phyloP scores from a whole-genome alignment of 2,797 vertebrate species.

The Parauchenoglanis punctatus region DNA sequence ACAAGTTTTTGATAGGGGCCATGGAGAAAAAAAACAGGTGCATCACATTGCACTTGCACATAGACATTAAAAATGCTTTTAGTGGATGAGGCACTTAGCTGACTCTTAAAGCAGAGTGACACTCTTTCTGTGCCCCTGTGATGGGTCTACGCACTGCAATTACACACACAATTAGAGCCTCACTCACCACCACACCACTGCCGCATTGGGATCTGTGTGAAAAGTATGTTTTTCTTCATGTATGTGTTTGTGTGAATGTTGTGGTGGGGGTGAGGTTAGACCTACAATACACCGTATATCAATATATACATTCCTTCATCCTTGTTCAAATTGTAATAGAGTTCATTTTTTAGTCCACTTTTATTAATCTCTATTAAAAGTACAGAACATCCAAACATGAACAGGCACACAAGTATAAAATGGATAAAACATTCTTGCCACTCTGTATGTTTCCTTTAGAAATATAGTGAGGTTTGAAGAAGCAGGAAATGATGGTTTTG shows the following conservation, averaged over 20 bases:
- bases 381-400: not conserved
- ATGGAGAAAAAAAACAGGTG: constrained; percentile 43
- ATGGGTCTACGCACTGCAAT: constrained; percentile 60
- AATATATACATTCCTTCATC: not conserved
- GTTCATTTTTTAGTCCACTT: not conserved
- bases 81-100: constrained; percentile 56
- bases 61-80: constrained; percentile 53
- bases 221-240: constrained; percentile 37
- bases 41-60: constrained; percentile 22
- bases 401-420: not conserved
- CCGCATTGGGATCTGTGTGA: constrained; percentile 40
- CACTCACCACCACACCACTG: constrained; percentile 54
- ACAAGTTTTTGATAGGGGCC: constrained; percentile 26
- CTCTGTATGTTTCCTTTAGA: not conserved
- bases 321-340: not conserved
- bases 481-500: not conserved
- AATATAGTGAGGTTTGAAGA: not conserved
- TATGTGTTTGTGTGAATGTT: not conserved
- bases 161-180: constrained; percentile 65
- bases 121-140: constrained; percentile 54
- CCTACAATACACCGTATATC: no score
- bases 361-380: not conserved
- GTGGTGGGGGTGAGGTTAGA: not conserved
- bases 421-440: not conserved
- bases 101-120: constrained; percentile 58